phyloP scores from a whole-genome alignment of 2,797 vertebrate species.

The Myotis pilosus region DNA sequence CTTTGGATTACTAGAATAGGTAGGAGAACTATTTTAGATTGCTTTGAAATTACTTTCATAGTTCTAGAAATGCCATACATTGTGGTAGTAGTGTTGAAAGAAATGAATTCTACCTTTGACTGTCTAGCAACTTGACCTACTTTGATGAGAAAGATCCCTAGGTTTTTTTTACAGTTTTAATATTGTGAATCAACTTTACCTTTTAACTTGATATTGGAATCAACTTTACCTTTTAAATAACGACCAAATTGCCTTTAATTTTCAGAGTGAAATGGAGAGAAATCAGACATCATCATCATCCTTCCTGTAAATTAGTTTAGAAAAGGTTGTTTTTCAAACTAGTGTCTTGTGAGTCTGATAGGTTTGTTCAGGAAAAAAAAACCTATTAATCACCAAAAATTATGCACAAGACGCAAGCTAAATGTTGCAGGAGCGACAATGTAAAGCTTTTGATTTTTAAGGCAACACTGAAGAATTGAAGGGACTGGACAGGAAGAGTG shows the following conservation, averaged over 20 bases:
- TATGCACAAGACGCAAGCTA: neutral
- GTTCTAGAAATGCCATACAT: neutral
- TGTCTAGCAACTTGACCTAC: neutral
- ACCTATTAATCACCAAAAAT: too few species aligned
- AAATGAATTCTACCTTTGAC: neutral
- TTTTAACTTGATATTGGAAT: neutral
- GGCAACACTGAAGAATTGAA: neutral
- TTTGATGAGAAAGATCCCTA: neutral
- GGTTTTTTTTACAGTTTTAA: neutral
- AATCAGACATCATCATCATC: neutral
- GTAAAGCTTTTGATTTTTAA: neutral
- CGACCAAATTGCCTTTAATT: neutral
- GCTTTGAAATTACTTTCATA: neutral
- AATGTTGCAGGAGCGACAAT: neutral
- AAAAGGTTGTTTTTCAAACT: neutral
- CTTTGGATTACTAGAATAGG: neutral
- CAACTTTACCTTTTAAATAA: neutral
- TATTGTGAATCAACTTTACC: neutral
- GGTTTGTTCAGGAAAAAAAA: neutral
- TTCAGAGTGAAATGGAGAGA: slow-evolving; percentile 26
- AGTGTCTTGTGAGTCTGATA: neutral
- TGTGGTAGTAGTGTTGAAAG: neutral
- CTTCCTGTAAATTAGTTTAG: neutral
- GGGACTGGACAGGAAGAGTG: neutral
- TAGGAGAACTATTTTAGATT: neutral